Conservation (phyloP, 2,888 invertebrate genomes). For the Dryobotodes eremita region DNA sequence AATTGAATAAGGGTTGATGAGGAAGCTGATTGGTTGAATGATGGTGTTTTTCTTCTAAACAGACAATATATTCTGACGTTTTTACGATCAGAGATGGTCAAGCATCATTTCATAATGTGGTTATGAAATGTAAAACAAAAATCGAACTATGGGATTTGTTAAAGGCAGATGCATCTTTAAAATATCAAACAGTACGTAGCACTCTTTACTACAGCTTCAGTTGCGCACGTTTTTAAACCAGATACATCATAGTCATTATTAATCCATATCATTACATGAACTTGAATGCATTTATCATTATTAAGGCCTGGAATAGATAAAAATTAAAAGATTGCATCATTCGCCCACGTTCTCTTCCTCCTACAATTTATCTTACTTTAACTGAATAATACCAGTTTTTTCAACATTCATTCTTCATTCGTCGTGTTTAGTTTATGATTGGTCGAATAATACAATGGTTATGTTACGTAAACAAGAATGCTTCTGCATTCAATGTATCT, state of each 20-base stretch:
- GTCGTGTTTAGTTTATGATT: conserved; percentile 46
- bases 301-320: conserved; percentile 57
- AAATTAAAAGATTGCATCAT: conserved; percentile 65
- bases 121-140: not conserved
- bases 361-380: conserved; percentile 62
- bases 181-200: conserved; percentile 10
- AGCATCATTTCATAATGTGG: not conserved
- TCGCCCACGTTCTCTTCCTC: conserved; percentile 47
- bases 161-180: not conserved
- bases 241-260: conserved; percentile 38
- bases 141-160: not conserved
- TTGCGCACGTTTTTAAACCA: conserved; percentile 8
- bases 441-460: conserved; percentile 38
- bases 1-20: conserved; percentile 37
- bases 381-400: conserved; percentile 62
- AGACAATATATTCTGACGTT: not conserved
- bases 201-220: not conserved
- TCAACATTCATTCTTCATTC: conserved; percentile 54
- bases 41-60: not conserved
- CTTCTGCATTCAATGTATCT: conserved; percentile 19
- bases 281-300: conserved; percentile 61
- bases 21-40: conserved; percentile 25
- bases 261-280: conserved; percentile 16
- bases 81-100: not conserved
- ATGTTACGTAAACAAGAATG: conserved; percentile 34